phyloP scores from a whole-genome alignment of 2,888 invertebrate species.

The Thereva unica region DNA sequence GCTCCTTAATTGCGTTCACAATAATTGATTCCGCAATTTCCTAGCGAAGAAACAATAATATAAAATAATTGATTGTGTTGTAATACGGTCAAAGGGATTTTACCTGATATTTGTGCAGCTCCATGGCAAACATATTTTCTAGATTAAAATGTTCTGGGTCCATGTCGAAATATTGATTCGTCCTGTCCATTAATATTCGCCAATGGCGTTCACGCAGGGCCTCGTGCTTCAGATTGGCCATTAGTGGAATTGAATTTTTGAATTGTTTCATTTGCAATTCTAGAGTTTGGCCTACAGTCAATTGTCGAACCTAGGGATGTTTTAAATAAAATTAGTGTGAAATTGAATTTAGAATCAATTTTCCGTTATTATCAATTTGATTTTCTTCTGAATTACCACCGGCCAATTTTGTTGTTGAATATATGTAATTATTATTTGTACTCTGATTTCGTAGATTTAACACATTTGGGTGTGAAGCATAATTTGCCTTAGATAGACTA shows the following conservation, averaged over 20 bases:
- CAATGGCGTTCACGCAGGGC: slow-evolving; percentile 89
- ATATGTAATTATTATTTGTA: too few relatives aligned
- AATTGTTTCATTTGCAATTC: slow-evolving; percentile 88
- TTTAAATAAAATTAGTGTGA: slow-evolving; percentile 2
- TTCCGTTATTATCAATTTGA: neutral
- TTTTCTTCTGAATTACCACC: too few relatives aligned
- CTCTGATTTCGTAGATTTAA: too few relatives aligned
- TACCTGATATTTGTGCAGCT: slow-evolving; percentile 79
- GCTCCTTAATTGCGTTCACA: slow-evolving; percentile 85
- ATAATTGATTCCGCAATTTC: slow-evolving; percentile 84
- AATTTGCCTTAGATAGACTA: too few relatives aligned
- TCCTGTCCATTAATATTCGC: slow-evolving; percentile 85
- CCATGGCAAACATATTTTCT: slow-evolving; percentile 92
- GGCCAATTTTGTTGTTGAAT: too few relatives aligned
- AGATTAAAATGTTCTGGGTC: slow-evolving; percentile 85
- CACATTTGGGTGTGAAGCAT: too few relatives aligned
- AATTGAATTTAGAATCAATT: neutral
- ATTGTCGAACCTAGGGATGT: slow-evolving; percentile 54
- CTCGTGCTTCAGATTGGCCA: slow-evolving; percentile 89
- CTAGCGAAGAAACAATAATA: slow-evolving; percentile 41
- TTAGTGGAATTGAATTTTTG: slow-evolving; percentile 82
- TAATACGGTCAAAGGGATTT: neutral
- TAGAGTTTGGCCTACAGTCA: slow-evolving; percentile 69
- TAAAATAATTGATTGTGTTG: neutral
- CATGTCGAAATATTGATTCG: slow-evolving; percentile 82